Conservation (phyloP, 2,888 invertebrate species). For the Heteromurus nitidus region DNA sequence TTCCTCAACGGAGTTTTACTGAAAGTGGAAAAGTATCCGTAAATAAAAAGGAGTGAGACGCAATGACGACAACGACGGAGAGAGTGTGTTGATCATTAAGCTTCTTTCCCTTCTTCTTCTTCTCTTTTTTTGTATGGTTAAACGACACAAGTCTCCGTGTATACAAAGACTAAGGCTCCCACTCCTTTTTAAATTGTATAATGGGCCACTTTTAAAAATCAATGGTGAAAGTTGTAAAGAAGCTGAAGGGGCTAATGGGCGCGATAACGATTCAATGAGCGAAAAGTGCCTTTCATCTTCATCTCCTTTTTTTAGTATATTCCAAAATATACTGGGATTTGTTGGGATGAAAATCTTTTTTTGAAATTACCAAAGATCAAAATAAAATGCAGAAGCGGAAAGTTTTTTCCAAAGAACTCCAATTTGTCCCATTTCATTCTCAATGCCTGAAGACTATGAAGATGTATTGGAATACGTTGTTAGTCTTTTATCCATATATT, state of each 20-base stretch:
- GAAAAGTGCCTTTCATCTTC: constrained; percentile 20
- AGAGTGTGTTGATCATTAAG: constrained; percentile 57
- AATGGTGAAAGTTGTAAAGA: constrained; percentile 48
- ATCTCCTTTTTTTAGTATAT: too few species aligned
- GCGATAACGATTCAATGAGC: constrained; percentile 54
- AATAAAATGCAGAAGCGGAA: constrained; percentile 1
- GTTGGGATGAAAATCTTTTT: background rate
- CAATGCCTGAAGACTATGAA: too few species aligned
- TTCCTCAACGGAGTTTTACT: constrained; percentile 22
- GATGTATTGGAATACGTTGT: too few species aligned
- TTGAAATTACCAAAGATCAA: constrained; percentile 29
- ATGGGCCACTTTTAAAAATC: constrained; percentile 58
- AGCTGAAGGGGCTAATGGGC: constrained; percentile 47
- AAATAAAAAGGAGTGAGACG: constrained; percentile 25
- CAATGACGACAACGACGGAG: background rate
- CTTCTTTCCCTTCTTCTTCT: constrained; percentile 39
- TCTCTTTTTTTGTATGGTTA: background rate
- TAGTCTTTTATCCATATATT: too few species aligned
- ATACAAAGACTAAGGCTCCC: background rate
- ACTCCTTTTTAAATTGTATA: constrained; percentile 53
- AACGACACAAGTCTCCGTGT: background rate
- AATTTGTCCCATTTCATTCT: too few species aligned
- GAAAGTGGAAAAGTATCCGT: constrained; percentile 35
- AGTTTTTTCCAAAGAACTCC: constrained; percentile 34
- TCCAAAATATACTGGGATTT: constrained; percentile 36